Conservation (phyloP, 2,113 vertebrate species). For the Cynocephalus volans region DNA sequence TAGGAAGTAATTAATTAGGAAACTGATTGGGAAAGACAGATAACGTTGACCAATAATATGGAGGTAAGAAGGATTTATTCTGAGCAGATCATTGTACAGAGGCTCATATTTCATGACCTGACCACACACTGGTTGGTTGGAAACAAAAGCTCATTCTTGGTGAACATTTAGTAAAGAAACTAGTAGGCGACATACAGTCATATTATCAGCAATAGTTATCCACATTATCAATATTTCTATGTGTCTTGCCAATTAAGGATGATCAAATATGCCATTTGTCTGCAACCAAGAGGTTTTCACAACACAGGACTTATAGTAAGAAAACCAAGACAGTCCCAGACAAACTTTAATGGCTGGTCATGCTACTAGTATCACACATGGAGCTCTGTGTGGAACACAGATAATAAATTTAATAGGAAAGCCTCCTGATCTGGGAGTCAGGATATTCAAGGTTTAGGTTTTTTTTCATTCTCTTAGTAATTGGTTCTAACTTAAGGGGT, state of each 20-base stretch:
- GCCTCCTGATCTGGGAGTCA: neutral
- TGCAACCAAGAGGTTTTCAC: neutral
- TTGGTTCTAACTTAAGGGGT: neutral
- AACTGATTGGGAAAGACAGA: neutral
- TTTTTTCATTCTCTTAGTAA: neutral
- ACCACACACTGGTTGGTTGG: neutral
- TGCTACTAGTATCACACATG: neutral
- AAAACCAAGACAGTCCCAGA: neutral
- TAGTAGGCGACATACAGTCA: neutral
- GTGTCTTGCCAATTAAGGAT: neutral
- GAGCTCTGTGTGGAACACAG: neutral
- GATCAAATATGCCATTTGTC: neutral
- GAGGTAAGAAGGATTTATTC: neutral
- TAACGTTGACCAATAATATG: neutral
- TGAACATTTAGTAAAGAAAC: neutral
- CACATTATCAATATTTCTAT: neutral
- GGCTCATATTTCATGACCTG: neutral
- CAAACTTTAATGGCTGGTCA: neutral
- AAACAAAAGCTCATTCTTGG: neutral
- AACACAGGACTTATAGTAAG: neutral
- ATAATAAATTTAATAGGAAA: neutral
- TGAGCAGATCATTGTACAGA: neutral
- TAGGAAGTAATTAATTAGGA: slow-evolving; percentile 6
- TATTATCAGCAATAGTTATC: neutral
- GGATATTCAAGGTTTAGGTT: neutral